phyloP scores from a whole-genome alignment of 2,113 vertebrate species.

The Pomatorhinus ruficollis region DNA sequence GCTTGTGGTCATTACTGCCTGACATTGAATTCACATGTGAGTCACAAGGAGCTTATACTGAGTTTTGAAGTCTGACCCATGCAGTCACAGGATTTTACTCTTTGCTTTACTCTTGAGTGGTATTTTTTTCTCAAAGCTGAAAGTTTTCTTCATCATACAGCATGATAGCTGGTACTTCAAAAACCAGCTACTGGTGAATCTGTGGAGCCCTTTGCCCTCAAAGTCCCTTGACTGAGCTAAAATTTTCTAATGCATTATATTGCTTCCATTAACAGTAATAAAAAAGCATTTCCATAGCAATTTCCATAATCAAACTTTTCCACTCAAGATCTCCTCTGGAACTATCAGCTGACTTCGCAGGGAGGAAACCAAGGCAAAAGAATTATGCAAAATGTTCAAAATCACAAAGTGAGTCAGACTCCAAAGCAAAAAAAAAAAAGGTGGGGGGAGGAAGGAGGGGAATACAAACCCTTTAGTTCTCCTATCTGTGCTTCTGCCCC shows the following conservation, averaged over 20 bases:
- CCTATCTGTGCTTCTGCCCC: background rate
- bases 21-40: background rate
- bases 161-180: background rate
- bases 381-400: slow-evolving; percentile 46
- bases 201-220: background rate
- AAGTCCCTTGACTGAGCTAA: background rate
- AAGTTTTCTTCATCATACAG: background rate
- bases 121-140: background rate
- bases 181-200: background rate
- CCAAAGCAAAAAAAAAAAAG: background rate
- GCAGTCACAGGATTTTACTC: background rate
- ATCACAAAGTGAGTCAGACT: background rate
- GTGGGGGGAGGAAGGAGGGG: fast-evolving
- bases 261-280: background rate
- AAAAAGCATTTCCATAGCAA: slow-evolving; percentile 11
- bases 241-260: background rate
- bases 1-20: background rate
- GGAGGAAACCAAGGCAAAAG: slow-evolving; percentile 35
- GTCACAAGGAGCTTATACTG: slow-evolving; percentile 12
- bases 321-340: background rate
- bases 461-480: background rate
- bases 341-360: slow-evolving; percentile 17
- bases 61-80: background rate
- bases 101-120: background rate
- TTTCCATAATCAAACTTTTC: slow-evolving; percentile 45